A percentile compares a stretch with the other conserved stretches of the same genome.
Conservation (phyloP, 2,797 vertebrate genomes). For the Spondyliosoma cantharus region DNA sequence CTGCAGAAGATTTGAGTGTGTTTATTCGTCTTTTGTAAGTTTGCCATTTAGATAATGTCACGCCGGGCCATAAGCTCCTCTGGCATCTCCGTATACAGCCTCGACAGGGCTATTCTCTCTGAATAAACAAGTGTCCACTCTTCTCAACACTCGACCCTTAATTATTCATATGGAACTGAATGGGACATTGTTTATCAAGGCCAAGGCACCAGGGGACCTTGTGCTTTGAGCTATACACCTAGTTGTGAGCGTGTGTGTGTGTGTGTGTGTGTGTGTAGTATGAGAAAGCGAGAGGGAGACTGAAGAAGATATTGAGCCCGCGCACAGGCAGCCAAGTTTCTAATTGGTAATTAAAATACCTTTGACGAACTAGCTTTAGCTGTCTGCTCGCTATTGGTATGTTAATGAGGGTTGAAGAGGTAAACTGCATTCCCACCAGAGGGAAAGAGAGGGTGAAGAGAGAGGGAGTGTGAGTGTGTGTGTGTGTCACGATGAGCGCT, state of each 20-base stretch:
- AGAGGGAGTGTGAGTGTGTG: slow-evolving; percentile 1
- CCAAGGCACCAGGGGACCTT: slow-evolving; percentile 60
- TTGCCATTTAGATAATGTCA: slow-evolving; percentile 83
- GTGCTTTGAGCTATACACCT: slow-evolving; percentile 62
- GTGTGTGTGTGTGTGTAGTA: slow-evolving; percentile 13
- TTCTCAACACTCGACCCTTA: slow-evolving; percentile 69
- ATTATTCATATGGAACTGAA: slow-evolving; percentile 81
- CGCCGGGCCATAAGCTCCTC: slow-evolving; percentile 63
- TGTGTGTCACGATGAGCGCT: slow-evolving; percentile 18
- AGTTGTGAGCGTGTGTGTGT: slow-evolving; percentile 10
- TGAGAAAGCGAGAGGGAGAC: slow-evolving; percentile 27
- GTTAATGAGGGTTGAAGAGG: slow-evolving; percentile 78
- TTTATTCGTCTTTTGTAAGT: slow-evolving; percentile 67
- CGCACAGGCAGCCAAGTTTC: slow-evolving; percentile 72
- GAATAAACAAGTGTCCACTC: slow-evolving; percentile 76
- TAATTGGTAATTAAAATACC: slow-evolving; percentile 82
- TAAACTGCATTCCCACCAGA: slow-evolving; percentile 73
- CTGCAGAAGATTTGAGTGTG: slow-evolving; percentile 45
- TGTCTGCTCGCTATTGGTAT: slow-evolving; percentile 74
- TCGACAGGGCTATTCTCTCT: slow-evolving; percentile 64
- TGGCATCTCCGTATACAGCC: slow-evolving; percentile 63
- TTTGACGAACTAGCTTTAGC: slow-evolving; percentile 76
- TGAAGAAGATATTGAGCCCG: slow-evolving; percentile 55
- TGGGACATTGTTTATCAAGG: slow-evolving; percentile 81
- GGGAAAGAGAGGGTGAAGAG: slow-evolving; percentile 24